Base-by-base conservation (phyloP, 2,888 invertebrate species). In the Cordilura impudica region DNA sequence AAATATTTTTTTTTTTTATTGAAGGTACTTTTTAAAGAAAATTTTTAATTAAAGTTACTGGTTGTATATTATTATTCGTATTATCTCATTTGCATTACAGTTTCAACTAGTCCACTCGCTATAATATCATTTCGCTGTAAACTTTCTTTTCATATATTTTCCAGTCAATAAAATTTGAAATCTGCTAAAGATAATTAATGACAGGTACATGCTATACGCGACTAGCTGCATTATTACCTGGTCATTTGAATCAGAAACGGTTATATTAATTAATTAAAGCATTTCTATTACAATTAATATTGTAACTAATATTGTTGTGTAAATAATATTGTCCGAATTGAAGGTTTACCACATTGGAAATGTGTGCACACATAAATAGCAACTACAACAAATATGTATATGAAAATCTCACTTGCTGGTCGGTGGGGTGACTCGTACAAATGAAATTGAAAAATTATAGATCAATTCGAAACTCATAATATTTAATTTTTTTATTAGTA, bases 381-480 rank as follows among this genome's bases (percentile, higher is more conserved):
- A n/a, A 39, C n/a, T 31, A 12, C 31, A 31, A 10, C 31, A 31
- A 8, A 10, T 1, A 10, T n/a, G n/a, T n/a, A n/a, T n/a, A n/a
- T n/a, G n/a, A n/a, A n/a, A n/a, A n/a, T n/a, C n/a, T n/a, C n/a
- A n/a, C n/a, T n/a, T n/a, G n/a, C n/a, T n/a, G n/a, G n/a, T n/a
- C n/a, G n/a, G n/a, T n/a, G n/a, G n/a, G n/a, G n/a, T n/a, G n/a
- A n/a, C n/a, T n/a, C 10, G 31, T 31, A 2, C 12, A 2, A 31
- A 4, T 39, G 35, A n/a, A 39, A 4, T 39, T 39, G 35, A 39
- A 39, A 39, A 39, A 39, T 54, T 31, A 10, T 54, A 54, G 12
- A 54, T 6, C 45, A 14, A 49, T 39, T 47, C n/a, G 35, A 26
- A 69, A 49, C 58, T 69, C 35, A 21, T 49, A 69, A n/a, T 35